Percentiles rank a stretch among this genome's conserved stretches.
Evolutionary conservation across 2,113 vertebrate genomes (phyloP).

Genomic region (Alethe castanea): DNA sequence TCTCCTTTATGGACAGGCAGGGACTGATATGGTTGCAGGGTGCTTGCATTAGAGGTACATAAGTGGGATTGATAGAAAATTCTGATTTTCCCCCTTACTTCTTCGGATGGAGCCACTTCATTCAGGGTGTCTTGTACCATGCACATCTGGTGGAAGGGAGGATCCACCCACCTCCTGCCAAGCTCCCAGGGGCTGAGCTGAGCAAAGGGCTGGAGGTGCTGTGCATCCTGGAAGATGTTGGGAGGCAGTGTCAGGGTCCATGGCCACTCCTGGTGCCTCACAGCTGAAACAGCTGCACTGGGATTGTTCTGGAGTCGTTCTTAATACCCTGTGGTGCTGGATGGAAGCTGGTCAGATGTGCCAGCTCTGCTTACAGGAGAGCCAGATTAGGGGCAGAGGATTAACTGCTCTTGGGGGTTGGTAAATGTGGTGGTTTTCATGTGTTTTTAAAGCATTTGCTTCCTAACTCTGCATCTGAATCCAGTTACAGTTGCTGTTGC

Average conservation of each 20-base stretch:
- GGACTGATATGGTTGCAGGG: neutral
- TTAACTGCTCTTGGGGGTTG: neutral
- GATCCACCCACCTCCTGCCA: neutral
- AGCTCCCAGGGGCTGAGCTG: neutral
- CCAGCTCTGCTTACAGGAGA: neutral
- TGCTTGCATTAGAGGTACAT: neutral
- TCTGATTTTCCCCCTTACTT: neutral
- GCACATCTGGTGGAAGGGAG: neutral
- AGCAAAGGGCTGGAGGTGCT: neutral
- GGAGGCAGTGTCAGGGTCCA: neutral
- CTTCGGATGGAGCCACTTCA: neutral
- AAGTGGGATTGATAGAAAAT: neutral
- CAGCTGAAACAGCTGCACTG: neutral
- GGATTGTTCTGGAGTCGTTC: accelerated
- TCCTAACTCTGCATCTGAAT: neutral
- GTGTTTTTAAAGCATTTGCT: neutral
- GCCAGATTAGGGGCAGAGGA: neutral
- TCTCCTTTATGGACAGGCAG: neutral
- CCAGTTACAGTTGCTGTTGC: neutral
- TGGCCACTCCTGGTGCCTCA: neutral
- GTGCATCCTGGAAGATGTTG: accelerated
- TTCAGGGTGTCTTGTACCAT: neutral
- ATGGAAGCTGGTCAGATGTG: neutral
- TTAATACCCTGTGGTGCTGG: neutral
- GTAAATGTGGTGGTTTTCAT: neutral